Conservation (phyloP, 2,888 invertebrate species). For the Euzophera pinguis region DNA sequence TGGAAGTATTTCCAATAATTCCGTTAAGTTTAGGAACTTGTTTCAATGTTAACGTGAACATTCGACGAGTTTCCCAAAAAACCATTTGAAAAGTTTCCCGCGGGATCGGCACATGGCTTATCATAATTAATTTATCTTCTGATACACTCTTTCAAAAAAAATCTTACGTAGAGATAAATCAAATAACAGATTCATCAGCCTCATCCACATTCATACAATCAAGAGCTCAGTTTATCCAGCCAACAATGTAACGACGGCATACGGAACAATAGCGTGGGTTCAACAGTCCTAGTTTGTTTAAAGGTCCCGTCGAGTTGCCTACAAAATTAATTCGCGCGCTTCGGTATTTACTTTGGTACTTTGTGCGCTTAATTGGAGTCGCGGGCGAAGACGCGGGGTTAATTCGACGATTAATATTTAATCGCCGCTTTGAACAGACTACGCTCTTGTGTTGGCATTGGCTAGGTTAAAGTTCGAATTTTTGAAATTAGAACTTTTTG, state of each 20-base stretch:
- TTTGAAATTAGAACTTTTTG: not conserved
- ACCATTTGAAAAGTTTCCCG: no score
- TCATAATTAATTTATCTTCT: no score
- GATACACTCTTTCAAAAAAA: no score
- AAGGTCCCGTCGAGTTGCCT: slow-evolving; percentile 25
- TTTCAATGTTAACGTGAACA: no score
- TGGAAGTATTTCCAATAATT: no score
- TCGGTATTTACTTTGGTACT: slow-evolving; percentile 73
- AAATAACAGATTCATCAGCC: not conserved
- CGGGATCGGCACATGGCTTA: no score
- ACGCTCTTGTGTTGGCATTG: slow-evolving; percentile 11
- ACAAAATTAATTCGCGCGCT: slow-evolving; percentile 68
- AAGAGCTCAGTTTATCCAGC: not conserved
- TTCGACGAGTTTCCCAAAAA: no score
- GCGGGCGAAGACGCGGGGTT: slow-evolving; percentile 67
- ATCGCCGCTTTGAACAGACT: slow-evolving; percentile 41
- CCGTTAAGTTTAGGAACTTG: no score
- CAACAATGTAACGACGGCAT: slow-evolving; percentile 12
- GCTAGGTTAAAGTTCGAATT: not conserved
- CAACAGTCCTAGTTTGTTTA: slow-evolving; percentile 8
- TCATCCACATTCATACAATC: slow-evolving; percentile 7
- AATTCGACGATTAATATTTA: slow-evolving; percentile 78
- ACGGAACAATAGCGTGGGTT: not conserved
- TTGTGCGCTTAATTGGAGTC: slow-evolving; percentile 77
- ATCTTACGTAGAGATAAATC: no score